These are phyloP conservation scores for Catocala fraxini DNA, from an alignment of 2,888 invertebrate genomes.

Conservation along the genomic window DNA sequence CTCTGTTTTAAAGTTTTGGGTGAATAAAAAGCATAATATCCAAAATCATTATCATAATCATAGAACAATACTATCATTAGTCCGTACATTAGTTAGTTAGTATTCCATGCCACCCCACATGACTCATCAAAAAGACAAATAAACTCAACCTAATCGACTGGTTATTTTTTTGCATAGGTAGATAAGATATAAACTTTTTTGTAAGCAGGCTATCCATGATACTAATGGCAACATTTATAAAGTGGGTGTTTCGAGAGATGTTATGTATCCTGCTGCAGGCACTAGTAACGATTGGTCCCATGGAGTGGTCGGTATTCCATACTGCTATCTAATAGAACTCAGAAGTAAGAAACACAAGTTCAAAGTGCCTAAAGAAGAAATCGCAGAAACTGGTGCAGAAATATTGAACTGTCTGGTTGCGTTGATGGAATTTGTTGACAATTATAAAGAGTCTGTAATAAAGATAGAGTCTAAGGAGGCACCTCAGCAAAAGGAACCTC, in stretches of 20 bases:
- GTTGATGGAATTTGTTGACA: conserved; percentile 77
- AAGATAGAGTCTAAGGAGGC: background rate
- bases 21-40: no score
- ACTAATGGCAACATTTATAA: conserved; percentile 76
- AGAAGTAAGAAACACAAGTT: conserved; percentile 76
- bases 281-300: conserved; percentile 80
- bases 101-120: no score
- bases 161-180: no score
- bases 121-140: no score
- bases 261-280: conserved; percentile 78
- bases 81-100: no score
- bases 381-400: conserved; percentile 73
- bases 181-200: conserved; percentile 10
- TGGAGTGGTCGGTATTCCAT: conserved; percentile 73
- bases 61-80: no score
- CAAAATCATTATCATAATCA: no score
- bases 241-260: conserved; percentile 78
- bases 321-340: conserved; percentile 78
- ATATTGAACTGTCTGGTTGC: conserved; percentile 70
- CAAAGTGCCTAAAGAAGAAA: conserved; percentile 72
- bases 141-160: no score
- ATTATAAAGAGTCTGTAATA: conserved; percentile 26
- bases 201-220: conserved; percentile 70
- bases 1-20: no score
- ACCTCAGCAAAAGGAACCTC: background rate